phyloP scores from a whole-genome alignment of 2,113 vertebrate species.

The Hippocampus zosterae region DNA sequence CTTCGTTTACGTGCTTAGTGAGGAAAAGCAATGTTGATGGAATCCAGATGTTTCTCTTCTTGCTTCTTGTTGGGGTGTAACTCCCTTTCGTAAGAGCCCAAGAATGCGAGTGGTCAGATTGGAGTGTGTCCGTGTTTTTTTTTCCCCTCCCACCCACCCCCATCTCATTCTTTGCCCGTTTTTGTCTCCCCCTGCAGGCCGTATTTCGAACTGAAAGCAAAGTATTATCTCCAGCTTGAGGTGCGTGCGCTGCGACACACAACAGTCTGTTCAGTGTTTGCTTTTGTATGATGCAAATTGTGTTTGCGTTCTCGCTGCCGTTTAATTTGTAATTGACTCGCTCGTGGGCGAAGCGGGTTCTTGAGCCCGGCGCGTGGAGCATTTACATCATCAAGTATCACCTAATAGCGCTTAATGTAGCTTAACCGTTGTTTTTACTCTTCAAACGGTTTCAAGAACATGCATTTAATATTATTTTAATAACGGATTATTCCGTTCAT shows the following conservation, averaged over 20 bases:
- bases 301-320: background rate
- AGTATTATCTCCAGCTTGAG: slow-evolving; percentile 95
- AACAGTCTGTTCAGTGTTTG: background rate
- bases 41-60: slow-evolving; percentile 62
- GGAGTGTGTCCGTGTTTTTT: slow-evolving; percentile 40
- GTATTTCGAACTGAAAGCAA: slow-evolving; percentile 96
- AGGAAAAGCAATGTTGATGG: slow-evolving; percentile 38
- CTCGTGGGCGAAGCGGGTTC: background rate
- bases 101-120: slow-evolving; percentile 59
- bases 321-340: background rate
- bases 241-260: slow-evolving; percentile 59
- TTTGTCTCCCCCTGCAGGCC: slow-evolving; percentile 76
- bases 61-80: slow-evolving; percentile 34
- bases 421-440: background rate
- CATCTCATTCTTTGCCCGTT: slow-evolving; percentile 20
- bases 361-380: background rate
- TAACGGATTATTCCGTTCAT: no score
- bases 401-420: no score
- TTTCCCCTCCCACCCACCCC: background rate
- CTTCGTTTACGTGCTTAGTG: slow-evolving; percentile 15
- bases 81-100: slow-evolving; percentile 40
- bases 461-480: no score
- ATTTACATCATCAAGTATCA: background rate
- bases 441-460: background rate
- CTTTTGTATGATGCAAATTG: background rate